Conservation (phyloP, 2,113 vertebrate species). For the Rhynchopsitta pachyrhyncha region DNA sequence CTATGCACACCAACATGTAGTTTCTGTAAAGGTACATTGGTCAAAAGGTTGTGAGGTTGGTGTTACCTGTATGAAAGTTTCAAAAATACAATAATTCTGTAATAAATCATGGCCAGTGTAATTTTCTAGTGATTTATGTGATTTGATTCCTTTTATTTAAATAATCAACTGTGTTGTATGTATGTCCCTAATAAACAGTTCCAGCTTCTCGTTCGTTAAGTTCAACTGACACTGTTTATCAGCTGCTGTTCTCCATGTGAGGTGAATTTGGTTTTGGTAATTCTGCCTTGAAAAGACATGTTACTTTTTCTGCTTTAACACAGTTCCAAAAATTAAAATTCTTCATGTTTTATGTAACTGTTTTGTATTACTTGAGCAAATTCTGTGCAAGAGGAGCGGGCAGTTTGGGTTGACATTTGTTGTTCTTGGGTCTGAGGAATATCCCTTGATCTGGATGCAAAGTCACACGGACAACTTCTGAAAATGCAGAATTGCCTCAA, state of each 20-base stretch:
- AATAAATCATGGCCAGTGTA: conserved; percentile 21
- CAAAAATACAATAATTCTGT: background rate
- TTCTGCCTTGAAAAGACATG: background rate
- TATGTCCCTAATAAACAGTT: background rate
- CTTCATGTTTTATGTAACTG: background rate
- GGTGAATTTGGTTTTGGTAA: background rate
- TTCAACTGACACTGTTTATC: background rate
- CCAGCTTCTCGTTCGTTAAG: background rate
- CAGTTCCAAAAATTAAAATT: conserved; percentile 13
- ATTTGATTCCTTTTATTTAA: conserved; percentile 8
- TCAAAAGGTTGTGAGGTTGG: background rate
- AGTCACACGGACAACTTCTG: accelerated
- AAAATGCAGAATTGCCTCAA: background rate
- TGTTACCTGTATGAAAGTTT: background rate
- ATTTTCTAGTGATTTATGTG: background rate
- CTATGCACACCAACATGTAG: accelerated
- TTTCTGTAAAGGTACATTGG: background rate
- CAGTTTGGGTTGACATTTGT: background rate
- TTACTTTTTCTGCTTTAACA: background rate
- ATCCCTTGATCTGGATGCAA: no score
- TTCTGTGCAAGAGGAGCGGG: background rate
- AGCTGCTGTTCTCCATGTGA: background rate
- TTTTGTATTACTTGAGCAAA: background rate
- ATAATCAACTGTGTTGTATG: background rate
- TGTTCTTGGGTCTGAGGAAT: background rate